Conservation (phyloP, 2,888 invertebrate genomes). For the Microdon myrmicae region DNA sequence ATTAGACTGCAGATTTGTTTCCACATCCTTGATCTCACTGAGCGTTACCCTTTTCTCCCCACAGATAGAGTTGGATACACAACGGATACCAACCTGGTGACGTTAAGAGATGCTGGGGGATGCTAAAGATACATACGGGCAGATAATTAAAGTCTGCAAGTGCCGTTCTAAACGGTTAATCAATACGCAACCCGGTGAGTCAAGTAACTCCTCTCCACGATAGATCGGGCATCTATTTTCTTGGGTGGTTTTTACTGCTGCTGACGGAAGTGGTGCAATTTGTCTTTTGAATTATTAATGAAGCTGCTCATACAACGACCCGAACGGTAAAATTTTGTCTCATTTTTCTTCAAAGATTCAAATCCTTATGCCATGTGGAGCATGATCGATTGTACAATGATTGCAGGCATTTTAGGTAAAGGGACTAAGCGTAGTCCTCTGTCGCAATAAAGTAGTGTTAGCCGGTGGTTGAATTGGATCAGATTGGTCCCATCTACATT, state of each 20-base stretch:
- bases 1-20: constrained; percentile 36
- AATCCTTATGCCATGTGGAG: constrained; percentile 23
- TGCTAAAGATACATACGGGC: constrained; percentile 21
- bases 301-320: constrained; percentile 46
- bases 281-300: constrained; percentile 66
- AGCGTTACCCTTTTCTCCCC: too few relatives aligned
- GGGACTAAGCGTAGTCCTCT: neutral
- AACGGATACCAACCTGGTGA: too few relatives aligned
- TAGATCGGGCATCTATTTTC: constrained; percentile 7
- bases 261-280: constrained; percentile 56
- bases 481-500: constrained; percentile 39
- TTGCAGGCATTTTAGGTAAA: constrained; percentile 24
- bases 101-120: constrained; percentile 8
- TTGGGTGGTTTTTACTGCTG: constrained; percentile 3
- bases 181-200: too few relatives aligned
- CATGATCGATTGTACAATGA: constrained; percentile 50
- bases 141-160: constrained; percentile 51
- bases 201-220: too few relatives aligned
- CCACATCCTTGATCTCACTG: too few relatives aligned
- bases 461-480: constrained; percentile 44
- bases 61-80: too few relatives aligned
- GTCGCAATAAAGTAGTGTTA: constrained; percentile 18
- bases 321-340: constrained; percentile 19
- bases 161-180: constrained; percentile 51
- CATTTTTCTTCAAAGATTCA: constrained; percentile 28